These are phyloP conservation scores for Drosophila oshimai DNA, from an alignment of 1,140 invertebrate species.

Conservation along the genomic window DNA sequence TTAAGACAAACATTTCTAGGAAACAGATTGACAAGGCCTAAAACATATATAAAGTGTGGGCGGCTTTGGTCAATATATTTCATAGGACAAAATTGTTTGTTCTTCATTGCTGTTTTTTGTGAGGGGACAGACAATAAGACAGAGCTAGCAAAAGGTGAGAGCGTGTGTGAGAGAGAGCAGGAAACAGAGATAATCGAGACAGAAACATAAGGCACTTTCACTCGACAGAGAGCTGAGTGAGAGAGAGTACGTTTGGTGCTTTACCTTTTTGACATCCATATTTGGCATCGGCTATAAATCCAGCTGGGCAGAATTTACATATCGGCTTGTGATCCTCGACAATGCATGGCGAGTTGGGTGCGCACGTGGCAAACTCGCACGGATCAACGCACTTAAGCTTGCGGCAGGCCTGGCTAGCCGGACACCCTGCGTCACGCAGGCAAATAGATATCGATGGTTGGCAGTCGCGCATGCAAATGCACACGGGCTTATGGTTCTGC, in stretches of 20 bases:
- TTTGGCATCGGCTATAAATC: slow-evolving; percentile 93
- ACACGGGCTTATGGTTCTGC: slow-evolving; percentile 91
- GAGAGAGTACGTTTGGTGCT: slow-evolving; percentile 69
- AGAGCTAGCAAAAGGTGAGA: slow-evolving; percentile 73
- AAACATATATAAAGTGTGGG: slow-evolving; percentile 10
- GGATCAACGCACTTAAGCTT: slow-evolving; percentile 95
- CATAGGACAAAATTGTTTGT: slow-evolving; percentile 8
- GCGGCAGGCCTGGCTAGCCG: slow-evolving; percentile 91
- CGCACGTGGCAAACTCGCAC: slow-evolving; percentile 90
- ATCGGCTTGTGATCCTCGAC: slow-evolving; percentile 96
- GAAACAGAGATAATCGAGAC: slow-evolving; percentile 72
- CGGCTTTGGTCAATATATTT: slow-evolving; percentile 47
- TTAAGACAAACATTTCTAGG: slow-evolving; percentile 42
- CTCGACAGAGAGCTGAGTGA: slow-evolving; percentile 64
- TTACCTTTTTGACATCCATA: slow-evolving; percentile 97
- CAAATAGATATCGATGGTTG: slow-evolving; percentile 93
- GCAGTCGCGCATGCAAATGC: slow-evolving; percentile 93
- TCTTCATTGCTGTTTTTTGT: slow-evolving; percentile 25
- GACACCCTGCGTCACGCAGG: slow-evolving; percentile 93
- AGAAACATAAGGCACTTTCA: slow-evolving; percentile 70
- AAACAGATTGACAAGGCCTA: slow-evolving; percentile 40
- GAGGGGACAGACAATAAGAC: slow-evolving; percentile 65
- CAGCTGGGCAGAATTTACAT: slow-evolving; percentile 96
- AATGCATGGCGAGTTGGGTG: slow-evolving; percentile 92
- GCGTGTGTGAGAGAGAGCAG: slow-evolving; percentile 66